A percentile compares a stretch with the other conserved stretches of the same genome.
Evolutionary conservation across 2,113 vertebrate species (phyloP).

Genomic region (Labeo catla): DNA sequence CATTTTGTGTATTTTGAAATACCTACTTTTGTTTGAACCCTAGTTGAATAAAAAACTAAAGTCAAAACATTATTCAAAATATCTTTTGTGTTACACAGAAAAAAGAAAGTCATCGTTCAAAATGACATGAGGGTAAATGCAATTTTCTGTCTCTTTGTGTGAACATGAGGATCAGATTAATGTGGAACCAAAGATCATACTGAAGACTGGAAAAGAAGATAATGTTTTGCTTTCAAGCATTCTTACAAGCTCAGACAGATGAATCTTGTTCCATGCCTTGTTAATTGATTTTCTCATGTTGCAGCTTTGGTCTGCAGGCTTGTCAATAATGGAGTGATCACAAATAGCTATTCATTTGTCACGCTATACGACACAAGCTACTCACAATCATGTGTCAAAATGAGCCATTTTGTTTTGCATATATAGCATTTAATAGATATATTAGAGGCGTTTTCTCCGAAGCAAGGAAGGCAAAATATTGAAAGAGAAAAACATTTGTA

Average conservation of each 20-base stretch:
- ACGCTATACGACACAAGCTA: not conserved
- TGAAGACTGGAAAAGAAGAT: not conserved
- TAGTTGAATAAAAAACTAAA: too few species aligned
- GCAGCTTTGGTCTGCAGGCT: constrained; percentile 41
- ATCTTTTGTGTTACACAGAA: not conserved
- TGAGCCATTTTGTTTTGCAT: too few species aligned
- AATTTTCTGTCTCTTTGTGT: not conserved
- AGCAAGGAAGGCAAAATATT: too few species aligned
- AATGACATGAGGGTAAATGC: not conserved
- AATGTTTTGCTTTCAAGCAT: not conserved
- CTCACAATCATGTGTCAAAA: not conserved
- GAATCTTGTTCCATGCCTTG: constrained; percentile 39
- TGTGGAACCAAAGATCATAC: constrained; percentile 13
- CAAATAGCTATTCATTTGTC: constrained; percentile 40
- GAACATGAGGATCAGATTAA: not conserved
- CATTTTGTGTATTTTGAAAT: not conserved
- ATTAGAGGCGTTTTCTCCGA: too few species aligned
- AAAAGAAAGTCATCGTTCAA: not conserved
- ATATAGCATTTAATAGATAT: too few species aligned
- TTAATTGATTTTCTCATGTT: constrained; percentile 47
- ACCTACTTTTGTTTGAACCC: too few species aligned
- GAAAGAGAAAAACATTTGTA: too few species aligned
- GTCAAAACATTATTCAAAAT: too few species aligned
- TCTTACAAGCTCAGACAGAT: constrained; percentile 31
- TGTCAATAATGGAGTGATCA: constrained; percentile 45